Evolutionary conservation across 2,888 invertebrate species (phyloP).

Genomic region (Galerucella calmariensis): DNA sequence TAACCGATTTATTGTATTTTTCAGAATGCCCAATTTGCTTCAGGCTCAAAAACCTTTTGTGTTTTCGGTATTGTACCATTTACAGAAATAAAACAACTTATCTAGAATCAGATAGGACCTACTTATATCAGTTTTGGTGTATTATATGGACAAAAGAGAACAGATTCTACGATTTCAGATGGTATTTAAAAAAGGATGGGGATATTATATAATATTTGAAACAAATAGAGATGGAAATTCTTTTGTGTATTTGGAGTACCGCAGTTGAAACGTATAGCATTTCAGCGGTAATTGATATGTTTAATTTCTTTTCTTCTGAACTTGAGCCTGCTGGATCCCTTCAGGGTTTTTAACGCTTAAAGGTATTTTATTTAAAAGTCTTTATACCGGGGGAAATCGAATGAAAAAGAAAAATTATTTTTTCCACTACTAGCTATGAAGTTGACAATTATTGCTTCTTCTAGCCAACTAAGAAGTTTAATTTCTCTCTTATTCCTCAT

Average conservation of each 20-base stretch:
- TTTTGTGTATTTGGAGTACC: conserved; percentile 38
- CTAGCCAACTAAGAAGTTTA: too few relatives aligned
- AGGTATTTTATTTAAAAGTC: conserved; percentile 9
- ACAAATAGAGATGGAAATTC: conserved; percentile 17
- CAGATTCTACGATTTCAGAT: conserved; percentile 34
- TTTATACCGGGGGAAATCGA: background rate
- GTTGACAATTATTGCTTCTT: too few relatives aligned
- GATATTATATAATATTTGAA: background rate
- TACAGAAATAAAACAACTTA: conserved; percentile 46
- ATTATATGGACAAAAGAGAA: conserved; percentile 40
- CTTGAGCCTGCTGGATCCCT: conserved; percentile 22
- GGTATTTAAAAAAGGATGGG: conserved; percentile 35
- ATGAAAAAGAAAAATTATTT: background rate
- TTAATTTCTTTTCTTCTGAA: conserved; percentile 40
- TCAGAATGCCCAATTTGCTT: conserved; percentile 33
- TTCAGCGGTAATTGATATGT: conserved; percentile 45
- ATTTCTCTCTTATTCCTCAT: too few relatives aligned
- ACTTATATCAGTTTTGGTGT: conserved; percentile 43
- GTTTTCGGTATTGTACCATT: conserved; percentile 40
- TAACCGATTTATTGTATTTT: conserved; percentile 24
- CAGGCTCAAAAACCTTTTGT: conserved; percentile 43
- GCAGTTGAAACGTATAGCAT: conserved; percentile 40
- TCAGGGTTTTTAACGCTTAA: conserved; percentile 27
- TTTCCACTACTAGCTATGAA: background rate
- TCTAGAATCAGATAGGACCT: conserved; percentile 43